Conservation (phyloP, 35 echinoderm and acorn worm species). For the Anneissia japonica region DNA sequence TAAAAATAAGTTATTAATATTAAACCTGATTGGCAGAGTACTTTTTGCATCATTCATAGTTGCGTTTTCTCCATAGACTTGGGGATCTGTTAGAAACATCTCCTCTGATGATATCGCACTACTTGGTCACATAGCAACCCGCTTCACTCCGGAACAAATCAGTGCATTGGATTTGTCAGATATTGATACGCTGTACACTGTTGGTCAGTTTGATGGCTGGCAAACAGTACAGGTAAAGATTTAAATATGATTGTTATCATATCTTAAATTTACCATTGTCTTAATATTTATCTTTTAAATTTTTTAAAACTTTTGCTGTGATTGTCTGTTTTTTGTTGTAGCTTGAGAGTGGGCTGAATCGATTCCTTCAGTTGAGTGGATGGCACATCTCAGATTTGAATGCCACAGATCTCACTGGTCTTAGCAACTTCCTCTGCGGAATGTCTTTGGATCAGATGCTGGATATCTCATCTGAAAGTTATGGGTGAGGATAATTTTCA, state of each 20-base stretch:
- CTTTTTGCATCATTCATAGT: too few species aligned
- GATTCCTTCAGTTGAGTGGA: conserved; percentile 22
- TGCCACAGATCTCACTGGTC: conserved; percentile 10
- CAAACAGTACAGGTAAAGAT: conserved; percentile 22
- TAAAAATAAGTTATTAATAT: too few species aligned
- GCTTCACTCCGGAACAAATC: conserved; percentile 17
- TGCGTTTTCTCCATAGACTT: conserved; percentile 15
- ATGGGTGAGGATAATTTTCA: too few species aligned
- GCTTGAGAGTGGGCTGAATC: conserved; percentile 8
- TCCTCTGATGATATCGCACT: conserved; percentile 17
- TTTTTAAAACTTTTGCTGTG: too few species aligned
- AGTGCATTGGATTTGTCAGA: conserved; percentile 18
- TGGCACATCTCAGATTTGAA: background rate
- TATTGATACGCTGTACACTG: conserved; percentile 30
- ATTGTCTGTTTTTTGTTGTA: background rate
- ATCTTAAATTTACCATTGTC: background rate
- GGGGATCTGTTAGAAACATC: conserved; percentile 29
- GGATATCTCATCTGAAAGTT: background rate
- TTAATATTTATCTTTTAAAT: background rate
- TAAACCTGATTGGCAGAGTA: too few species aligned
- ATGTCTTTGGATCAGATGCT: conserved; percentile 16
- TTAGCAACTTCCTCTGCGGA: conserved; percentile 37
- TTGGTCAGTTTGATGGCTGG: conserved; percentile 25
- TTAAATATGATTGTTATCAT: background rate
- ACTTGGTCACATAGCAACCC: conserved; percentile 35